Percentiles rank a stretch among this genome's conserved stretches.
phyloP scores from a whole-genome alignment of 2,113 vertebrate genomes.

The Tragelaphus scriptus region DNA sequence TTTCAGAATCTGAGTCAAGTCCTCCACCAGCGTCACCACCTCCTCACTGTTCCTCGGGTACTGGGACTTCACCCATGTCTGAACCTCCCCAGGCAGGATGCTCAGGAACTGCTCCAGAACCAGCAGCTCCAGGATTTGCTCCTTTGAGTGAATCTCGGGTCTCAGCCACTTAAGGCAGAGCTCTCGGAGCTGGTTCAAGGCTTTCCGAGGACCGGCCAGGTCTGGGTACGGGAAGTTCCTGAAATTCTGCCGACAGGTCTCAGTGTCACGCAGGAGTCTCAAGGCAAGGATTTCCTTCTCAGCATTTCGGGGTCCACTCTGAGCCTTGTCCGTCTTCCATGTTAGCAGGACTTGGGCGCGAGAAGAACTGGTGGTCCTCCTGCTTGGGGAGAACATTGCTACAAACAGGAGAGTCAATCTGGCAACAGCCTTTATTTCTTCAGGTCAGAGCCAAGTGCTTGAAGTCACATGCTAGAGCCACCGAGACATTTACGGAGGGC shows the following conservation, averaged over 20 bases:
- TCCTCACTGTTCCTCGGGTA: conserved; percentile 67
- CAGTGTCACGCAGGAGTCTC: conserved; percentile 50
- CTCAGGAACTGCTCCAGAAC: conserved; percentile 72
- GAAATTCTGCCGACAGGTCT: conserved; percentile 69
- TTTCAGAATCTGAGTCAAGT: conserved; percentile 66
- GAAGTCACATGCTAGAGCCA: conserved; percentile 45
- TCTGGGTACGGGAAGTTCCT: conserved; percentile 66
- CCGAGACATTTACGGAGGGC: not conserved
- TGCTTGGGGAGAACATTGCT: conserved; percentile 58
- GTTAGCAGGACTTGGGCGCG: conserved; percentile 36
- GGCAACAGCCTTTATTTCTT: conserved; percentile 36
- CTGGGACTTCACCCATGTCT: conserved; percentile 70
- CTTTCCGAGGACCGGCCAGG: conserved; percentile 67
- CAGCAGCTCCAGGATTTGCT: conserved; percentile 70
- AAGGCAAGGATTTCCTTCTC: conserved; percentile 38
- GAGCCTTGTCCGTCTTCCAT: conserved; percentile 58
- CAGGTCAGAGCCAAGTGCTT: conserved; percentile 40
- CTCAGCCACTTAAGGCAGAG: conserved; percentile 72
- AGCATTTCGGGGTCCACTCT: not conserved
- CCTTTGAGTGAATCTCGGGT: conserved; percentile 72
- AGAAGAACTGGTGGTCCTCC: conserved; percentile 55
- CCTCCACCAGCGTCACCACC: conserved; percentile 69
- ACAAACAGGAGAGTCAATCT: not conserved
- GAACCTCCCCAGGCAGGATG: conserved; percentile 69
- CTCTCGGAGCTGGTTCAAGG: conserved; percentile 65